phyloP scores from a whole-genome alignment of 2,797 vertebrate genomes.

The Ara ararauna region DNA sequence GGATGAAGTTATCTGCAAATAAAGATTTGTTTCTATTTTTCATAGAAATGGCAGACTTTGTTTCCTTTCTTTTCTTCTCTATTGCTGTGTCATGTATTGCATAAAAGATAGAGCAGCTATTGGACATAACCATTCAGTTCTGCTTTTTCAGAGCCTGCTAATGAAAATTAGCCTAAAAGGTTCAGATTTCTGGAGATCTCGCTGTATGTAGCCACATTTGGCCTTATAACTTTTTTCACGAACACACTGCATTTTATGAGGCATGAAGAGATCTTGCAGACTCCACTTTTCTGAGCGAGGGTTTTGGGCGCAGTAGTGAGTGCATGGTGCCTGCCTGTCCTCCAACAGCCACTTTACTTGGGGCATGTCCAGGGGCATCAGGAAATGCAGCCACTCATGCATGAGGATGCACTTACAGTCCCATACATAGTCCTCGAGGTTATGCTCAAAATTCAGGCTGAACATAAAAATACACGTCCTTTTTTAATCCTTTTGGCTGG shows the following conservation, averaged over 20 bases:
- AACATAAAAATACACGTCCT: neutral
- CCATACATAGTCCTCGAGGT: neutral
- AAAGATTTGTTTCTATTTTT: neutral
- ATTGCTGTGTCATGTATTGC: neutral
- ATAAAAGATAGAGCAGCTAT: neutral
- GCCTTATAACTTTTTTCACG: neutral
- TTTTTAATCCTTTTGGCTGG: neutral
- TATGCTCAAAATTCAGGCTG: neutral
- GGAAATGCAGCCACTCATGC: neutral
- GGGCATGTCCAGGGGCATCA: neutral
- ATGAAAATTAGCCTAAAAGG: neutral
- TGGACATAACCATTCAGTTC: neutral
- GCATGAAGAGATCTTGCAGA: neutral
- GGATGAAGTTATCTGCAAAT: neutral
- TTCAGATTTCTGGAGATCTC: neutral
- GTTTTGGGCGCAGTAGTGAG: neutral
- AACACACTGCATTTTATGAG: neutral
- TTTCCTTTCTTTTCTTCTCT: neutral
- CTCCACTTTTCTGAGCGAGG: neutral
- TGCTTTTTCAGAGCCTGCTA: neutral
- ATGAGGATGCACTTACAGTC: neutral
- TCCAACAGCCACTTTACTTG: accelerated
- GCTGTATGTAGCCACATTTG: neutral
- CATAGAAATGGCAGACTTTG: neutral
- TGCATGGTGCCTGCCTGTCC: accelerated